phyloP scores from a whole-genome alignment of 2,113 vertebrate genomes.

The Chroicocephalus ridibundus region DNA sequence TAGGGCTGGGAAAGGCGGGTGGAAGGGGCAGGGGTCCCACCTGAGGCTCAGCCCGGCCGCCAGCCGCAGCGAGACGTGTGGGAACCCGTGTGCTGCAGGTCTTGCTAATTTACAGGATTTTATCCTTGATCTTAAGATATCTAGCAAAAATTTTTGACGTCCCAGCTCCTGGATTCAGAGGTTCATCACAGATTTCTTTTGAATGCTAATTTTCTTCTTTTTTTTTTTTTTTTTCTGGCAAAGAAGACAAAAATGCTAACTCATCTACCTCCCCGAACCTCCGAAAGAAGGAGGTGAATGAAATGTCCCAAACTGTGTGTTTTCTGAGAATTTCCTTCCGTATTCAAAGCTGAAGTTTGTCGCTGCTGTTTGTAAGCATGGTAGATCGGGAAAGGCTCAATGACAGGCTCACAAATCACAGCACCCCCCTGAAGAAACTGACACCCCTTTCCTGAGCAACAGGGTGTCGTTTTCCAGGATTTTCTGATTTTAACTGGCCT shows the following conservation, averaged over 20 bases:
- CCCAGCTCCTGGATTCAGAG: neutral
- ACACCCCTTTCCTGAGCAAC: neutral
- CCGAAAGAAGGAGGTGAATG: neutral
- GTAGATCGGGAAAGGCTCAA: neutral
- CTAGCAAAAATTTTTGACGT: neutral
- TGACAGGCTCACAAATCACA: neutral
- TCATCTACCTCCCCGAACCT: neutral
- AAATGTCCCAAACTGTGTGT: neutral
- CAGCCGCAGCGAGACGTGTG: neutral
- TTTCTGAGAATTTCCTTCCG: neutral
- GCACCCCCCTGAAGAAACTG: neutral
- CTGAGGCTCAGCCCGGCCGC: neutral
- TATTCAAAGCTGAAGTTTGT: neutral
- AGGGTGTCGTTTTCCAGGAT: neutral
- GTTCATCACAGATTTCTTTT: neutral
- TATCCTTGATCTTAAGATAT: neutral
- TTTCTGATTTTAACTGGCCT: neutral
- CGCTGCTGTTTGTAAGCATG: neutral
- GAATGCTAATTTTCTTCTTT: neutral
- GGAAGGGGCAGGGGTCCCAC: neutral
- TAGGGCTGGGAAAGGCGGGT: neutral
- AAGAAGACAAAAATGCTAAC: neutral
- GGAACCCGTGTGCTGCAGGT: rapidly evolving
- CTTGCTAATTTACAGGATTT: neutral
- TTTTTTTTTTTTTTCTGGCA: neutral